Percentiles rank a stretch among this genome's conserved stretches.
Evolutionary conservation across 2,888 invertebrate species (phyloP).

Genomic region (Linnaemya vulpina): DNA sequence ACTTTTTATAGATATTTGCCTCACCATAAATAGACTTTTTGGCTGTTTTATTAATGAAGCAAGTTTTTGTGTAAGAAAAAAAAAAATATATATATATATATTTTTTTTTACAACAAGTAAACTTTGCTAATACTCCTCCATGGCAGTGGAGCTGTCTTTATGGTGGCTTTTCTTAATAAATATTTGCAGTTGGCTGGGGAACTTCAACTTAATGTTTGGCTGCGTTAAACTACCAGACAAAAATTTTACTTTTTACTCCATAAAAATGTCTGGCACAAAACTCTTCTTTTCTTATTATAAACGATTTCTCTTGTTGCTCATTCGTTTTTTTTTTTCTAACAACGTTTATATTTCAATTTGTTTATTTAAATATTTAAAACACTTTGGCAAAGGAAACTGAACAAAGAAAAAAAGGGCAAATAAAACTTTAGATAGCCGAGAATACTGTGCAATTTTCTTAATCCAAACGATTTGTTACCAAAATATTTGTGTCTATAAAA

Average conservation of each 20-base stretch:
- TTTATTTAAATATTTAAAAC: conserved; percentile 79
- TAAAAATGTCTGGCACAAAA: conserved; percentile 63
- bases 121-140: neutral
- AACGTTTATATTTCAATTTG: conserved; percentile 80
- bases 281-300: neutral
- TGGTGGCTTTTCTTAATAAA: conserved; percentile 58
- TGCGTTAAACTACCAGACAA: conserved; percentile 39
- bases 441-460: conserved; percentile 61
- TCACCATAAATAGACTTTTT: conserved; percentile 10
- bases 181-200: conserved; percentile 67
- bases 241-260: conserved; percentile 30
- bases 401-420: neutral
- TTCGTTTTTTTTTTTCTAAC: neutral
- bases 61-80: neutral
- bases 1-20: neutral
- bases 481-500: conserved; percentile 69
- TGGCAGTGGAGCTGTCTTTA: neutral
- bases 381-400: conserved; percentile 60
- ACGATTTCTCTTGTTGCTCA: neutral
- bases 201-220: conserved; percentile 34
- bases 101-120: neutral
- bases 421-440: conserved; percentile 52
- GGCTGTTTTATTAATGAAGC: conserved; percentile 4
- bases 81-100: neutral
- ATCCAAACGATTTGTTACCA: conserved; percentile 70